Evolutionary conservation across 1,140 invertebrate genomes (phyloP).

Genomic region (Steinernema khuongi): DNA sequence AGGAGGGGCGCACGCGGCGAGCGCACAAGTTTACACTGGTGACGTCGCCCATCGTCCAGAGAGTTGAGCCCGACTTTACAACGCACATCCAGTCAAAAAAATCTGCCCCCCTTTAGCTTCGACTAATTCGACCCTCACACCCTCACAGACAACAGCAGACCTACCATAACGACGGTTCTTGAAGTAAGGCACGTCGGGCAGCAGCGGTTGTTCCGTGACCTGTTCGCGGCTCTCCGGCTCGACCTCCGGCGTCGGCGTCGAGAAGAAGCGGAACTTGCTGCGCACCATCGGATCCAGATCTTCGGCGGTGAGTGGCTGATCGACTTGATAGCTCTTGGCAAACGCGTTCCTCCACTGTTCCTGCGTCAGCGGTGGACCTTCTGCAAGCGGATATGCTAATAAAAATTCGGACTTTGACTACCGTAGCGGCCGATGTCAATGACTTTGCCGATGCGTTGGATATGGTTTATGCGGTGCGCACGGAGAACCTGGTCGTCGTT

Average conservation of each 20-base stretch:
- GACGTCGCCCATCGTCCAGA: background rate
- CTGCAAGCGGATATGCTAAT: background rate
- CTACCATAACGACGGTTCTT: no score
- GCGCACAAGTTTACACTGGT: background rate
- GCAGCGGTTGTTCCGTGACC: no score
- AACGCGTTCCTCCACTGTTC: background rate
- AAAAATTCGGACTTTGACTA: background rate
- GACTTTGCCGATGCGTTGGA: background rate
- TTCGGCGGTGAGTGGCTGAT: background rate
- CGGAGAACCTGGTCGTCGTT: no score
- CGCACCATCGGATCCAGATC: background rate
- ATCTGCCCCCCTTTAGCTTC: no score
- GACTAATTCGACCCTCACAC: background rate
- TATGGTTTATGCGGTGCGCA: background rate
- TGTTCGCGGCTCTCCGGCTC: no score
- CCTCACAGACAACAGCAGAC: background rate
- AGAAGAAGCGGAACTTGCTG: background rate
- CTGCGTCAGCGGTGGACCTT: background rate
- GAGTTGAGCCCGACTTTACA: background rate
- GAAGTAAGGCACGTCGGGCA: no score
- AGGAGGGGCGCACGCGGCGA: background rate
- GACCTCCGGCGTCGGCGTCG: background rate
- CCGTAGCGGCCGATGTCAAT: background rate
- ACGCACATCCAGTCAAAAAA: background rate
- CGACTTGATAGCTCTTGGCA: background rate